A percentile compares a stretch with the other conserved stretches of the same genome.
Evolutionary conservation across 2,888 invertebrate genomes (phyloP).

Genomic region (Ophion costatus): DNA sequence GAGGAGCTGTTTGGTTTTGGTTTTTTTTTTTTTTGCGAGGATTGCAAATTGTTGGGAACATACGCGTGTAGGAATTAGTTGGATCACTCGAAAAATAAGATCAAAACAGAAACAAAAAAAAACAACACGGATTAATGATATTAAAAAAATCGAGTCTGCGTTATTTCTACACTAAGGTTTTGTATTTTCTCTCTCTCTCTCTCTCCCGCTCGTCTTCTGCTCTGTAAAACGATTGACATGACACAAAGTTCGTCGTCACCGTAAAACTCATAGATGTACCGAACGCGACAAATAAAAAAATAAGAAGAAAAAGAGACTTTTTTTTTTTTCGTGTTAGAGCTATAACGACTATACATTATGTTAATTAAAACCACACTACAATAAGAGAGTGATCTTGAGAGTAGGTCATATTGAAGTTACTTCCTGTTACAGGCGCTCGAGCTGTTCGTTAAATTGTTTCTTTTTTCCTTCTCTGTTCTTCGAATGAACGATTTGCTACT

Average conservation of each 20-base stretch:
- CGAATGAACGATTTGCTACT: slow-evolving; percentile 46
- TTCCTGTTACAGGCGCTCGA: slow-evolving; percentile 1
- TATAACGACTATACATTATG: slow-evolving; percentile 50
- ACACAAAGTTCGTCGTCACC: slow-evolving; percentile 47
- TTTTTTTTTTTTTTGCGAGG: slow-evolving; percentile 9
- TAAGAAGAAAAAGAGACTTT: not conserved
- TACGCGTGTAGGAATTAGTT: slow-evolving; percentile 67
- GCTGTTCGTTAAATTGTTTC: slow-evolving; percentile 11
- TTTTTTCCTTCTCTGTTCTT: slow-evolving; percentile 11
- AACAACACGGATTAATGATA: slow-evolving; percentile 68
- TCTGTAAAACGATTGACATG: slow-evolving; percentile 56
- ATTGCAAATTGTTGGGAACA: slow-evolving; percentile 17
- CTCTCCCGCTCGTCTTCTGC: slow-evolving; percentile 22
- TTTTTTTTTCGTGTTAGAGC: slow-evolving; percentile 18
- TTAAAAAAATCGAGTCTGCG: slow-evolving; percentile 68
- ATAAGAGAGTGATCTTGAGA: slow-evolving; percentile 57
- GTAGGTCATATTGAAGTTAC: slow-evolving; percentile 44
- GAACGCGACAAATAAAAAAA: slow-evolving; percentile 36
- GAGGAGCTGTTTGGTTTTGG: slow-evolving; percentile 38
- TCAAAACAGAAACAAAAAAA: slow-evolving; percentile 55
- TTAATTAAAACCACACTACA: slow-evolving; percentile 57
- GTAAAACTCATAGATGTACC: slow-evolving; percentile 36
- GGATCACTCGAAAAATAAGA: slow-evolving; percentile 67
- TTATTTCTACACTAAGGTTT: slow-evolving; percentile 59
- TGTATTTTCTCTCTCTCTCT: slow-evolving; percentile 41